Evolutionary conservation across 2,888 invertebrate genomes (phyloP).

Genomic region (Stenolophus ochropezus): DNA sequence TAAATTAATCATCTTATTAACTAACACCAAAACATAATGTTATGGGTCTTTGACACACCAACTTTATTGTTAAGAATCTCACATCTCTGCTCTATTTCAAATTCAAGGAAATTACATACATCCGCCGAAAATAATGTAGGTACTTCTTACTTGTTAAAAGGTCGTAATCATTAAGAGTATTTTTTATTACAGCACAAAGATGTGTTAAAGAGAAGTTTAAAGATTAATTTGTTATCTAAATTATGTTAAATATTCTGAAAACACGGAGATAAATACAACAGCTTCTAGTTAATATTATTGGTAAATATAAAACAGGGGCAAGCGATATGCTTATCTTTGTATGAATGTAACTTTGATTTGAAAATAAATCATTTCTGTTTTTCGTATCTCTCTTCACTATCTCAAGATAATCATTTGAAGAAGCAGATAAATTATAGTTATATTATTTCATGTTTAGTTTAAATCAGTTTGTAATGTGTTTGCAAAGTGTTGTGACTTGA

Average conservation of each 20-base stretch:
- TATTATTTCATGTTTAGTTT: not conserved
- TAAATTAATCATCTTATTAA: constrained; percentile 47
- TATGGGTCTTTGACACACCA: not conserved
- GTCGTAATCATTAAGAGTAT: not conserved
- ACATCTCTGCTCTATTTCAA: not conserved
- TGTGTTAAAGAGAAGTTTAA: constrained; percentile 15
- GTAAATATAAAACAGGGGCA: not conserved
- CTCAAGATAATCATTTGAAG: constrained; percentile 29
- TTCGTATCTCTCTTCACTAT: too few relatives aligned
- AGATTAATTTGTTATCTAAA: constrained; percentile 3
- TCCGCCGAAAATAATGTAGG: not conserved
- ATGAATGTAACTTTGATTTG: not conserved
- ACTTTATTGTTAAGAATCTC: not conserved
- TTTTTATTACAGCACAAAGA: not conserved
- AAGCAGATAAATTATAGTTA: constrained; percentile 10
- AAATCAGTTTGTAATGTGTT: not conserved
- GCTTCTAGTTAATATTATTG: constrained; percentile 11
- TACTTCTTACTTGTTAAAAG: constrained; percentile 4
- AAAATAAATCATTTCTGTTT: not conserved
- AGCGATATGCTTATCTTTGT: not conserved
- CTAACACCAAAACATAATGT: constrained; percentile 18
- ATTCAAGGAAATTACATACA: not conserved
- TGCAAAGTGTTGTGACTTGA: not conserved
- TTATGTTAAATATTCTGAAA: not conserved
- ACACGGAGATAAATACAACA: constrained; percentile 20